Evolutionary conservation across 1,140 invertebrate genomes (phyloP), one percentile per base, ranked within the genome.

Genomic region (Marisa cornuarietis): DNA sequence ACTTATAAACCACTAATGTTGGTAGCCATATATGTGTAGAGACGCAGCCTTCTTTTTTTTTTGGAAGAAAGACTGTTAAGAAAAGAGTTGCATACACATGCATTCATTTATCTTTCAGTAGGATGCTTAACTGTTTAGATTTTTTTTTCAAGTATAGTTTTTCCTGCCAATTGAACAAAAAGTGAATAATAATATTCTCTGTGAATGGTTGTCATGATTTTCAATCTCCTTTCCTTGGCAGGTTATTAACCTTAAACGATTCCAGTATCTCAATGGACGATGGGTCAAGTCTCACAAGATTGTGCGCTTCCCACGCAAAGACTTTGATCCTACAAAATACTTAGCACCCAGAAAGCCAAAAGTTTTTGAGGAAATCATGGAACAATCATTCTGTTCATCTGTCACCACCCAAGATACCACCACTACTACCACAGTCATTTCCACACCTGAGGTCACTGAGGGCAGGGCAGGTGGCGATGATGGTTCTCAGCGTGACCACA

Each of bases 201-300:
- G 24, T 68, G 13, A 1, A 26, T 68, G 11, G 1, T 9, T 42
- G n/a, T 79, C 22, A 42, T 51, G 26, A 58, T 24, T 49, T 11
- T 42, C 54, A 11, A 58, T 58, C 26, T 42, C 66, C 73, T 42
- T 82, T 78, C 18, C 71, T 79, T 66, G 92, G 24, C 90, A 96
- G 95, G 96, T 97, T 87, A 94, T 97, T 14, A 96, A 97, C 88
- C 89, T 97, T 76, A 97, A 97, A 88, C 93, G 96, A 52, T 97
- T 97, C 90, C 96, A 97, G 90, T 96, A 94, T 87, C 93, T 96
- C 13, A 95, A 96, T 89, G 95, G 94, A 2, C 95, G 95, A 87
- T 97, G 96, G 96, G 94, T 97, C n/a, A 97, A 97, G 89, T 97
- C 96, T 0, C 95, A 96, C 87, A 97, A 97, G 90, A 95, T 96